Evolutionary conservation across 2,888 invertebrate genomes (phyloP).

Genomic region (Neoscelio sp.): DNA sequence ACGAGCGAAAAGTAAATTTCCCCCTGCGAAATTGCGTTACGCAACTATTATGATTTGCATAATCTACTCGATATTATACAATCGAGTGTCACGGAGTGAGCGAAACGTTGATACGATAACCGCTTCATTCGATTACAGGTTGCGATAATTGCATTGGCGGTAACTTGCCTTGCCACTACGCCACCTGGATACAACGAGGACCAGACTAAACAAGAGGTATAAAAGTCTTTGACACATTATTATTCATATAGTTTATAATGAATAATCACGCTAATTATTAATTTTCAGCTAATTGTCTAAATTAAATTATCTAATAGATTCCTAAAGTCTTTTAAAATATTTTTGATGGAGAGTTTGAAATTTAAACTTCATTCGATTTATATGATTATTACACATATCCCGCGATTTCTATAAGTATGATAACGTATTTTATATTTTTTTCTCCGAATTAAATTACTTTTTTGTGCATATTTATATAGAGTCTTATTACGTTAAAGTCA

Average conservation of each 20-base stretch:
- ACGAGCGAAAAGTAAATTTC: constrained; percentile 53
- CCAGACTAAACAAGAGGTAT: constrained; percentile 82
- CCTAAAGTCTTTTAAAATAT: too few relatives aligned
- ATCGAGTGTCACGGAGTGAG: constrained; percentile 53
- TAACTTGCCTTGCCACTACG: constrained; percentile 78
- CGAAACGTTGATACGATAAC: constrained; percentile 64
- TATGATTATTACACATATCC: too few relatives aligned
- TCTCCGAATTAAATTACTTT: too few relatives aligned
- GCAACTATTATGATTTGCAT: constrained; percentile 62
- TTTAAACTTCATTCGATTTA: too few relatives aligned
- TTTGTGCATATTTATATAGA: too few relatives aligned
- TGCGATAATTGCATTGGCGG: constrained; percentile 78
- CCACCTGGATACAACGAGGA: constrained; percentile 82
- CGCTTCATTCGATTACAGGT: constrained; percentile 78
- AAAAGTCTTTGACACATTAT: constrained; percentile 41
- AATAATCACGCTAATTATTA: too few relatives aligned
- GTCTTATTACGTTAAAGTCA: too few relatives aligned
- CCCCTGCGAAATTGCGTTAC: constrained; percentile 46
- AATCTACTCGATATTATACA: constrained; percentile 60
- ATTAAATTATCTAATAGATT: neutral
- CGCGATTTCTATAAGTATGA: neutral
- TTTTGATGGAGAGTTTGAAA: too few relatives aligned
- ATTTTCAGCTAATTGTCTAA: neutral
- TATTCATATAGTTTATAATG: too few relatives aligned
- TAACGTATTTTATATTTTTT: too few relatives aligned